Evolutionary conservation across 2,797 vertebrate species (phyloP).

Genomic region (Cirrhinus mrigala): DNA sequence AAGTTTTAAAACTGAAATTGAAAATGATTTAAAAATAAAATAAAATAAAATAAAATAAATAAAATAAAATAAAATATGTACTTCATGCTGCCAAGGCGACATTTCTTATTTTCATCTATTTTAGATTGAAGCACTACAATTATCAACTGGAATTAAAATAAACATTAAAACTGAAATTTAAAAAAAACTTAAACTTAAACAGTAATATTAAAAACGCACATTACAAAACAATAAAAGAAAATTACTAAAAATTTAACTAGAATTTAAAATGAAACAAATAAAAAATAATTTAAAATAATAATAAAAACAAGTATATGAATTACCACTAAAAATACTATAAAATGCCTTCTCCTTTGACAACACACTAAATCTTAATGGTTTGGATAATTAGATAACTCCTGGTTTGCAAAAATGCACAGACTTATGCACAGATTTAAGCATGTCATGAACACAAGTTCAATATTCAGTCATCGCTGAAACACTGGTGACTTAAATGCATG

Average conservation of each 20-base stretch:
- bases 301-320: too few relatives aligned
- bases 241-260: too few relatives aligned
- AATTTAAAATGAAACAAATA: too few relatives aligned
- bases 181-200: neutral
- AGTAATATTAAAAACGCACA: neutral
- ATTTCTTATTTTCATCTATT: too few relatives aligned
- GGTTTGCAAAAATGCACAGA: neutral
- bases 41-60: neutral
- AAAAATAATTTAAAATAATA: too few relatives aligned
- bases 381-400: neutral
- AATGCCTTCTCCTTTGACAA: neutral
- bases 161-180: neutral
- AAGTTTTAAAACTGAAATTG: neutral
- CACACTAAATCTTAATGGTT: neutral
- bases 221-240: too few relatives aligned
- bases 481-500: neutral
- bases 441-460: neutral
- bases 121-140: too few relatives aligned
- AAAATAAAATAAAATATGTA: neutral
- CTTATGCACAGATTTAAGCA: neutral
- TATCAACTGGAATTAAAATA: neutral
- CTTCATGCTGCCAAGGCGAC: too few relatives aligned
- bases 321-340: neutral
- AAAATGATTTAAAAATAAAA: neutral
- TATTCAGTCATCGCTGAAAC: neutral